Base-by-base conservation (phyloP, 2,797 vertebrate species). In the Danio albolineatus region DNA sequence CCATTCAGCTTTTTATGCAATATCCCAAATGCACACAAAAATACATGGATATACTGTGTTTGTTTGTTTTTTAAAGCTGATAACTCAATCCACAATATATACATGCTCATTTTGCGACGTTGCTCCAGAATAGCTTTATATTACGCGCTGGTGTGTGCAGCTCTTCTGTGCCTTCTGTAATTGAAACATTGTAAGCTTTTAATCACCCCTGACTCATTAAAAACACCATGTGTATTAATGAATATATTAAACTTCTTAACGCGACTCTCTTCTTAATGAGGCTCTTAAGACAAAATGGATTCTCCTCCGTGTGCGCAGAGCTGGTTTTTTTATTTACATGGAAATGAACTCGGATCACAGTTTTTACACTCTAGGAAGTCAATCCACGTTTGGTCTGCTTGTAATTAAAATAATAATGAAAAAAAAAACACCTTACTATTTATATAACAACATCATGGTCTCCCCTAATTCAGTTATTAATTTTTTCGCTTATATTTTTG, bases 171-270 rank as follows among this genome's bases (percentile, higher is more conserved):
- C 54, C 72, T 69, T 83, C 82, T 90, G 89, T 92, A 91, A 93
- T 93, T 93, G 90, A 90, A 78, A 83, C 91, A 88, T 87, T 87
- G 86, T 74, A 78, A 82, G 86, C 87, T 89, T 90, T 93, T 91
- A 93, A 92, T 93, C 90, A 89, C 86, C 46, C 36, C 85, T 86
- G 85, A 85, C 80, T 90, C 75, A 88, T 89, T 88, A 88, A 87
- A 87, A 84, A 88, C 85, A 84, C 89, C 88, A 88, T 86, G 83
- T 83, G 76, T 89, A 90, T 92, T 92, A 92, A 91, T 91, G 87
- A 91, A 87, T 85, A 74, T 80, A 90, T 89, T 90, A 86, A 87
- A 87, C 85, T 86, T 75, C 59, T 86, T 91, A 91, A 93, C 77
- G 75, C 90, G 89, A 76, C 74, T 81, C 74, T 81, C 73, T 79